These are phyloP conservation scores for Pristionchus arcanus DNA, from an alignment of 2,888 invertebrate genomes.

Conservation along the genomic window DNA sequence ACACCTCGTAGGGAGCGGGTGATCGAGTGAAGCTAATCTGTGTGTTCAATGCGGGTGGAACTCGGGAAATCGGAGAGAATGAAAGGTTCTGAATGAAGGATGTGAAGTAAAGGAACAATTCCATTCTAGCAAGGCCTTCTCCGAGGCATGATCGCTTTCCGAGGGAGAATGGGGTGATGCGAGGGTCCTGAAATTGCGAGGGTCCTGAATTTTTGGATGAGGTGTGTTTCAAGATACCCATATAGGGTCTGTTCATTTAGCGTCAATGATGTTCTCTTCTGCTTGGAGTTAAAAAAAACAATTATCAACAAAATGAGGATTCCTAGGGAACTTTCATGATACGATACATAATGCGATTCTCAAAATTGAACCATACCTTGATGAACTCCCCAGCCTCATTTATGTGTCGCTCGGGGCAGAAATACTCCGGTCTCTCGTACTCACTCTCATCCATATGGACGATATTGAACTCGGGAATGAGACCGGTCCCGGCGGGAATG, in stretches of 20 bases:
- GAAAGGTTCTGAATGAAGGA: constrained; percentile 2
- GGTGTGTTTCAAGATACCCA: background rate
- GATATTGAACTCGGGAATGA: constrained; percentile 24
- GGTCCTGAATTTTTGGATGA: background rate
- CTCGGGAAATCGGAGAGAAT: background rate
- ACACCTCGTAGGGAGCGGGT: background rate
- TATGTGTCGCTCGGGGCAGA: constrained; percentile 36
- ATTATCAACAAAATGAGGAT: background rate
- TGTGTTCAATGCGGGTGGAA: constrained; percentile 2
- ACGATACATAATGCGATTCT: background rate
- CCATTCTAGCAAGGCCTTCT: constrained; percentile 41
- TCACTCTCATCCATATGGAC: constrained; percentile 4
- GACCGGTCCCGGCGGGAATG: background rate
- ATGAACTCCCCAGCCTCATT: background rate
- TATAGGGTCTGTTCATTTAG: too few species aligned
- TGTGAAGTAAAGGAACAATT: constrained; percentile 43
- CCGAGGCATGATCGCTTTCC: constrained; percentile 48
- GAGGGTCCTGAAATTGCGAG: constrained; percentile 24
- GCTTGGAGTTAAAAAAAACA: too few species aligned
- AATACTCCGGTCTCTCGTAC: constrained; percentile 24
- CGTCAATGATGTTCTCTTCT: too few species aligned
- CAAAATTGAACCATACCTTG: background rate
- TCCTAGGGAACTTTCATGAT: background rate
- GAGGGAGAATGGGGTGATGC: constrained; percentile 37
- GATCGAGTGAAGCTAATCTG: constrained; percentile 24